A percentile compares a stretch with the other conserved stretches of the same genome.
phyloP scores from a whole-genome alignment of 2,797 vertebrate genomes.

The Australoheros facetus region DNA sequence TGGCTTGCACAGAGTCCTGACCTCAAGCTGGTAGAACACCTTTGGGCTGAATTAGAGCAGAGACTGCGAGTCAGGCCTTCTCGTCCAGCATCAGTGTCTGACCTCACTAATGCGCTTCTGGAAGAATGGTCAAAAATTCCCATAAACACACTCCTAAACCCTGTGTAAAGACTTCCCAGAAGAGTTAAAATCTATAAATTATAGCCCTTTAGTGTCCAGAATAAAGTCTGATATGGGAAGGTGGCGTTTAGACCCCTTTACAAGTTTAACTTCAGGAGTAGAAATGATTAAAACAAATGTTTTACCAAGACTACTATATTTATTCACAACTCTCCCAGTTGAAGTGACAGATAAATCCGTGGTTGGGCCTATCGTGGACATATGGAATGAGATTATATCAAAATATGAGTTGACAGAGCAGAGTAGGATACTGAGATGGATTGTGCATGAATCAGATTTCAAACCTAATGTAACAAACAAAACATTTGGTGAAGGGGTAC shows the following conservation, averaged over 20 bases:
- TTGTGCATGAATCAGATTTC: background rate
- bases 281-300: background rate
- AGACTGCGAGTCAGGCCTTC: too few relatives aligned
- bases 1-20: too few relatives aligned
- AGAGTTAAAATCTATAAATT: background rate
- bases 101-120: too few relatives aligned
- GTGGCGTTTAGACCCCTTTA: background rate
- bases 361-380: too few relatives aligned
- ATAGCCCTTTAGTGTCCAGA: background rate
- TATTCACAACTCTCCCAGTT: background rate
- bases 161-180: too few relatives aligned
- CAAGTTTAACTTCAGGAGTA: background rate
- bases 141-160: too few relatives aligned
- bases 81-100: too few relatives aligned
- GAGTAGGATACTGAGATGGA: background rate
- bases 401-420: background rate
- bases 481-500: background rate
- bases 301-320: background rate
- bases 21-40: too few relatives aligned
- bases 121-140: too few relatives aligned
- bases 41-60: too few relatives aligned
- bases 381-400: too few relatives aligned
- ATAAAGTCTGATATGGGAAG: background rate
- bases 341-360: background rate
- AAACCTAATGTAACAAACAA: background rate